phyloP scores from a whole-genome alignment of 2,888 invertebrate species.

The Trichacis sp. region DNA sequence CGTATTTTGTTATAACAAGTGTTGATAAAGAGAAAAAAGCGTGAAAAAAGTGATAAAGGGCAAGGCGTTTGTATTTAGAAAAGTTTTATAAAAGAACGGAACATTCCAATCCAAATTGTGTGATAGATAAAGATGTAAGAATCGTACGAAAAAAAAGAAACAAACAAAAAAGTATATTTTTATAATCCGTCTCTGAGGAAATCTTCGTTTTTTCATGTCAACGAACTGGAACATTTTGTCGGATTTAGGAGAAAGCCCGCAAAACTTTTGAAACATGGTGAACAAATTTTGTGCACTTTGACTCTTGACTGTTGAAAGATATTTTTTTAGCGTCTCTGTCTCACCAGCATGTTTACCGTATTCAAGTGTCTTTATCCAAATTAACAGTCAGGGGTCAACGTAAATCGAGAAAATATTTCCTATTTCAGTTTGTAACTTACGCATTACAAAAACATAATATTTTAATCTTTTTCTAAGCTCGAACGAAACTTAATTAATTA shows the following conservation, averaged over 20 bases:
- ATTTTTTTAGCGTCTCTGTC: slow-evolving; percentile 18
- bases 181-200: slow-evolving; percentile 38
- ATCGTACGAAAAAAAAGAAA: slow-evolving; percentile 8
- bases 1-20: neutral
- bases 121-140: slow-evolving; percentile 41
- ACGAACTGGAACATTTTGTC: too few relatives aligned
- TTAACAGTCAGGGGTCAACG: neutral
- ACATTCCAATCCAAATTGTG: slow-evolving; percentile 39
- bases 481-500: slow-evolving; percentile 34
- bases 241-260: slow-evolving; percentile 8
- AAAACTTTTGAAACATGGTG: slow-evolving; percentile 19
- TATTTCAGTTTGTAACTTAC: slow-evolving; percentile 25
- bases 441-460: slow-evolving; percentile 22
- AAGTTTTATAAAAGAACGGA: slow-evolving; percentile 31
- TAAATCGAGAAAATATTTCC: neutral
- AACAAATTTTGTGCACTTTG: neutral
- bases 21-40: neutral
- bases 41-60: neutral
- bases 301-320: neutral
- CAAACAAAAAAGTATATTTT: slow-evolving; percentile 39
- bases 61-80: neutral
- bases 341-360: slow-evolving; percentile 1
- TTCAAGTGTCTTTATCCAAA: neutral
- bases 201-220: slow-evolving; percentile 33
- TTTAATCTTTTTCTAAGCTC: slow-evolving; percentile 40